Evolutionary conservation across 2,797 vertebrate genomes (phyloP).

Genomic region (Hemibagrus guttatus): DNA sequence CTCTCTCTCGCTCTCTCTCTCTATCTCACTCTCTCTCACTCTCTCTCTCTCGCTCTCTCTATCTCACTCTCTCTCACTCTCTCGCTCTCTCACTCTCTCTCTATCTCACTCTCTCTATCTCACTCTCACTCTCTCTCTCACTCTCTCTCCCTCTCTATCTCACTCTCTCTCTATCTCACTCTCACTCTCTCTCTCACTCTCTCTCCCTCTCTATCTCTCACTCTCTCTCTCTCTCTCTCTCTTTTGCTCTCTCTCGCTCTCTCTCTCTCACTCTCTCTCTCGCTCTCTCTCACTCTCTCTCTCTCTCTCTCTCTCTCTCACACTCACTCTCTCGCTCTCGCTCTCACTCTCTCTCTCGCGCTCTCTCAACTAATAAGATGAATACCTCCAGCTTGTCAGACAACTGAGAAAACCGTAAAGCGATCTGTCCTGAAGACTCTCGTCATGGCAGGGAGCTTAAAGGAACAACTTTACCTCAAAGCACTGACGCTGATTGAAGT

Average conservation of each 20-base stretch:
- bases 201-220: neutral
- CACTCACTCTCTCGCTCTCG: too few species aligned
- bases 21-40: neutral
- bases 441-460: neutral
- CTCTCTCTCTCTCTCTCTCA: neutral
- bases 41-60: neutral
- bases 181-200: neutral
- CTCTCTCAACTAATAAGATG: neutral
- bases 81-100: neutral
- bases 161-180: neutral
- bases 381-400: neutral
- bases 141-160: neutral
- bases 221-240: too few species aligned
- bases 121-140: too few species aligned
- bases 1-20: too few species aligned
- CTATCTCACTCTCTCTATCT: too few species aligned
- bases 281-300: neutral
- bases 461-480: neutral
- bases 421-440: neutral
- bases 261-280: neutral
- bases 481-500: neutral
- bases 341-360: neutral
- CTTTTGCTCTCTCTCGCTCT: too few species aligned
- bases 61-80: neutral
- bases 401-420: neutral